Evolutionary conservation across 2,888 invertebrate genomes (phyloP).

Genomic region (Linnaemya vulpina): DNA sequence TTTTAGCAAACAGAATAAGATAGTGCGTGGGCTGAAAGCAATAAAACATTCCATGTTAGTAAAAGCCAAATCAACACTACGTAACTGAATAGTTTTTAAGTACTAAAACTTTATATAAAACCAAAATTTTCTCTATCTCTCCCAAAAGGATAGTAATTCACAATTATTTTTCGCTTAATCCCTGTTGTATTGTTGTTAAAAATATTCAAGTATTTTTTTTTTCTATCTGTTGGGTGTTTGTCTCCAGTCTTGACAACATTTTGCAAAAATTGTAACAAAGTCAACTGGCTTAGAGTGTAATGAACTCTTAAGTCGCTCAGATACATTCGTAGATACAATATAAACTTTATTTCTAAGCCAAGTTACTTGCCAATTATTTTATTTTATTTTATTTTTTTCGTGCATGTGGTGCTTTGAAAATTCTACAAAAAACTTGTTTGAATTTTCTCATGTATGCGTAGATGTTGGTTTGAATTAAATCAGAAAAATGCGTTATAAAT

Average conservation of each 20-base stretch:
- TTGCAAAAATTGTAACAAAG: conserved; percentile 69
- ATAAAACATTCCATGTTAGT: no score
- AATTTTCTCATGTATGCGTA: conserved; percentile 52
- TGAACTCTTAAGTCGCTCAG: conserved; percentile 62
- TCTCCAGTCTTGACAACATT: conserved; percentile 35
- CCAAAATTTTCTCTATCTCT: background rate
- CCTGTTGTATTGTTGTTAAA: conserved; percentile 5
- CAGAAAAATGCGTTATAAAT: conserved; percentile 66
- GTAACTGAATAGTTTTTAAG: no score
- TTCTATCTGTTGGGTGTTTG: conserved; percentile 35
- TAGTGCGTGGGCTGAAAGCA: no score
- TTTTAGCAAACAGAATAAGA: no score
- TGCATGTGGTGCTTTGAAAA: conserved; percentile 18
- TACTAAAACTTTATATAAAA: background rate
- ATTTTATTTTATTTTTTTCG: conserved; percentile 17
- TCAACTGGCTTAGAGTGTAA: conserved; percentile 70
- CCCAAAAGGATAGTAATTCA: background rate
- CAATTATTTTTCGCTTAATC: conserved; percentile 8
- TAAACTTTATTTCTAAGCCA: conserved; percentile 56
- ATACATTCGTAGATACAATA: conserved; percentile 34
- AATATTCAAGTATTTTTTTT: conserved; percentile 38
- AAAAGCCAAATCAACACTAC: no score
- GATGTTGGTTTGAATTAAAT: conserved; percentile 62
- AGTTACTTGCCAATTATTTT: conserved; percentile 63
- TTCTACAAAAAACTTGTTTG: conserved; percentile 60